Conservation (phyloP, 1,140 invertebrate species). For the Megathymus violae region DNA sequence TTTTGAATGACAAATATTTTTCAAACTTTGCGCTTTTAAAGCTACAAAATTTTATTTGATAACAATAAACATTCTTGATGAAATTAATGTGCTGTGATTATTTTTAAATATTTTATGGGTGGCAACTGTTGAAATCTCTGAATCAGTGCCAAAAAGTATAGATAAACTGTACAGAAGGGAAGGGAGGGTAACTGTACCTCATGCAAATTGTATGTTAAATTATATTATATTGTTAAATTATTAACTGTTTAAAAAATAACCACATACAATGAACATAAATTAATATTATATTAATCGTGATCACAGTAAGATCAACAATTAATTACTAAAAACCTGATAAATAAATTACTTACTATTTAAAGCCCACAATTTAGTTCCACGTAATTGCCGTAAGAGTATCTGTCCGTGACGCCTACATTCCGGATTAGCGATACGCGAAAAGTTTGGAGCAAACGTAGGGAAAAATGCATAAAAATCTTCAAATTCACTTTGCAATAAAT, state of each 20-base stretch:
- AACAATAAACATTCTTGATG: slow-evolving; percentile 21
- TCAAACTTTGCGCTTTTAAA: neutral
- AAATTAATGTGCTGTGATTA: slow-evolving; percentile 27
- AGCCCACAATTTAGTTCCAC: slow-evolving; percentile 87
- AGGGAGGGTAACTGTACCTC: slow-evolving; percentile 21
- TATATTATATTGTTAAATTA: neutral
- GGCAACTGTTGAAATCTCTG: slow-evolving; percentile 51
- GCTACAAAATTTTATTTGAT: slow-evolving; percentile 3
- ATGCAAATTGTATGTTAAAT: slow-evolving; percentile 9
- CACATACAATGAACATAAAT: neutral
- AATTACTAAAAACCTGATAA: neutral
- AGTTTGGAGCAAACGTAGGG: slow-evolving; percentile 87
- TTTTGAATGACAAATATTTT: neutral
- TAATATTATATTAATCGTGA: neutral
- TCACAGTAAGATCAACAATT: no score
- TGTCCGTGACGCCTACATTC: slow-evolving; percentile 87
- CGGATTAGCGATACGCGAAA: slow-evolving; percentile 85
- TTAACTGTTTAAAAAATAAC: no score
- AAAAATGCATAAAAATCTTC: slow-evolving; percentile 84
- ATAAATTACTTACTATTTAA: slow-evolving; percentile 85
- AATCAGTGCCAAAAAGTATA: slow-evolving; percentile 52
- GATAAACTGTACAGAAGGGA: slow-evolving; percentile 17
- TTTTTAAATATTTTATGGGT: slow-evolving; percentile 39
- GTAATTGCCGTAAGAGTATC: slow-evolving; percentile 86
- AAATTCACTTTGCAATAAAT: slow-evolving; percentile 79